phyloP scores from a whole-genome alignment of 1,140 invertebrate genomes.

The Lanistes nyassanus region DNA sequence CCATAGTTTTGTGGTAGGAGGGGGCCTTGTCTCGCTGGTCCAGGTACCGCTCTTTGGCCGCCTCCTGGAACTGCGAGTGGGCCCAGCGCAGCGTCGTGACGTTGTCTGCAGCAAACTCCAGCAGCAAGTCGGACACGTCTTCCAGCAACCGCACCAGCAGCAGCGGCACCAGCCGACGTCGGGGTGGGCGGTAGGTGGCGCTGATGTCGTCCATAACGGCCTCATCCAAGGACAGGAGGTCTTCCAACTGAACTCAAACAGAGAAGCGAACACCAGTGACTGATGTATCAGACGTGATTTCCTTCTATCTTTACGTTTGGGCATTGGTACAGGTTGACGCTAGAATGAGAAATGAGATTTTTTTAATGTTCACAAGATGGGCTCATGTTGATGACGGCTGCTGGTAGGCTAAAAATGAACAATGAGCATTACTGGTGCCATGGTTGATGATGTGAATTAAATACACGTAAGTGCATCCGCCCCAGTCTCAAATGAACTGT shows the following conservation, averaged over 20 bases:
- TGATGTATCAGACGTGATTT: too few relatives aligned
- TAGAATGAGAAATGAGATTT: too few relatives aligned
- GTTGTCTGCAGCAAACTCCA: slow-evolving; percentile 72
- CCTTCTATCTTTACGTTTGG: too few relatives aligned
- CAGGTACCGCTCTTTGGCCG: slow-evolving; percentile 72
- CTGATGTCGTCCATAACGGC: slow-evolving; percentile 72
- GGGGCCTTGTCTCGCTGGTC: slow-evolving; percentile 63
- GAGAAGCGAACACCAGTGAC: too few relatives aligned
- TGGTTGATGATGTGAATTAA: too few relatives aligned
- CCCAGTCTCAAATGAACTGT: too few relatives aligned
- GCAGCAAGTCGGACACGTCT: slow-evolving; percentile 75
- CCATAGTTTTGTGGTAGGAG: slow-evolving; percentile 68
- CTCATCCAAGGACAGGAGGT: slow-evolving; percentile 78
- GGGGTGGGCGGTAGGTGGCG: slow-evolving; percentile 55
- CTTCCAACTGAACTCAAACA: slow-evolving; percentile 69
- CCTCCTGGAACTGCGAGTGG: slow-evolving; percentile 71
- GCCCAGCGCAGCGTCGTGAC: slow-evolving; percentile 74
- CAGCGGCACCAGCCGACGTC: slow-evolving; percentile 70
- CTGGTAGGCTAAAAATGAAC: too few relatives aligned
- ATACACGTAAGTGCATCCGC: too few relatives aligned
- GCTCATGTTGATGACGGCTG: too few relatives aligned
- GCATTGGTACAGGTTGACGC: too few relatives aligned
- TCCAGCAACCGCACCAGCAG: slow-evolving; percentile 77
- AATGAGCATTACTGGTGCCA: too few relatives aligned
- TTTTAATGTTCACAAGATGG: too few relatives aligned